These are phyloP conservation scores for Sycophila texana DNA, from an alignment of 2,888 invertebrate species.

Conservation along the genomic window DNA sequence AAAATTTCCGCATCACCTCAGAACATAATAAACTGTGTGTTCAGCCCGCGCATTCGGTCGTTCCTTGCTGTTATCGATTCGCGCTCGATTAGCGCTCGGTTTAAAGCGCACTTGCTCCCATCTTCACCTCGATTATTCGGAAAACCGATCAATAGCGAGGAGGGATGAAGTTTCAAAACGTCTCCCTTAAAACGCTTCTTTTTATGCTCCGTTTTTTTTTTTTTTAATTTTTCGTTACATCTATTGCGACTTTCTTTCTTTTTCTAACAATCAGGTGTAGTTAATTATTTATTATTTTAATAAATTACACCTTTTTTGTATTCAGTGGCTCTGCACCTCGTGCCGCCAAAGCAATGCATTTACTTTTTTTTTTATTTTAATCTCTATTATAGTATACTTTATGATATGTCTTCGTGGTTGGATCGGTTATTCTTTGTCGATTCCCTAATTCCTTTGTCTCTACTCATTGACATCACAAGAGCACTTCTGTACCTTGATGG, in stretches of 20 bases:
- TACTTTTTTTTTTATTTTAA: slow-evolving; percentile 12
- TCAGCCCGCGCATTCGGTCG: slow-evolving; percentile 3
- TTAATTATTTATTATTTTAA: neutral
- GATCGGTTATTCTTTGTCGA: slow-evolving; percentile 39
- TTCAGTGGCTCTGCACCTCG: slow-evolving; percentile 25
- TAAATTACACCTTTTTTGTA: slow-evolving; percentile 25
- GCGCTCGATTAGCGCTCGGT: slow-evolving; percentile 14
- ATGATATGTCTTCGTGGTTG: slow-evolving; percentile 57
- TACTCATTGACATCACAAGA: slow-evolving; percentile 22
- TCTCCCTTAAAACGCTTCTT: neutral
- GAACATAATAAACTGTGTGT: neutral
- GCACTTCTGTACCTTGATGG: slow-evolving; percentile 10
- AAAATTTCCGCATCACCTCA: no score
- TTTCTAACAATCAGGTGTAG: neutral
- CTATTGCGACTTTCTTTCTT: neutral
- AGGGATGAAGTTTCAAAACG: slow-evolving; percentile 6
- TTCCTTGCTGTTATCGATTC: slow-evolving; percentile 9
- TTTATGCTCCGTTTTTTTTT: neutral
- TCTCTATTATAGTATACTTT: slow-evolving; percentile 33
- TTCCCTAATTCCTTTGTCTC: slow-evolving; percentile 27
- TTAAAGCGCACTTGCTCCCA: slow-evolving; percentile 11
- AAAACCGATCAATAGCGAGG: slow-evolving; percentile 7
- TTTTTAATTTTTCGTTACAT: neutral
- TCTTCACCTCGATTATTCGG: slow-evolving; percentile 14
- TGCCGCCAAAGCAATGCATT: slow-evolving; percentile 14